phyloP scores from a whole-genome alignment of 2,888 invertebrate species.

The Adineta ricciae region DNA sequence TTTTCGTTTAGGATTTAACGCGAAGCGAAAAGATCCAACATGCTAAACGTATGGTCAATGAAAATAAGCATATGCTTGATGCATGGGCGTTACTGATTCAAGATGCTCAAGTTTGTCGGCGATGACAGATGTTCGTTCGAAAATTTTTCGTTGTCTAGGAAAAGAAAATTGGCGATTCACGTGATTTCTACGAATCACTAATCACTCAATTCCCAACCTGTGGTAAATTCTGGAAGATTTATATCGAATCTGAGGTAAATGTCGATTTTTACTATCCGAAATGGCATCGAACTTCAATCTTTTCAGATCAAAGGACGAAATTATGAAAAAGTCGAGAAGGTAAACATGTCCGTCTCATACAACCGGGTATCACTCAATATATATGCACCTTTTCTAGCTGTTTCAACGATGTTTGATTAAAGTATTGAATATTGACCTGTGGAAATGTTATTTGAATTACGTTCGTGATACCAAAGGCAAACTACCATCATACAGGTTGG shows the following conservation, averaged over 20 bases:
- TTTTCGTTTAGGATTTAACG: background rate
- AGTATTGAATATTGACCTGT: constrained; percentile 94
- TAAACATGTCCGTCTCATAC: too few relatives aligned
- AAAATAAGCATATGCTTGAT: constrained; percentile 23
- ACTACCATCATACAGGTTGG: constrained; percentile 32
- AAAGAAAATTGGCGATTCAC: constrained; percentile 64
- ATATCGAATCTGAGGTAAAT: constrained; percentile 84
- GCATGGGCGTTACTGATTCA: constrained; percentile 27
- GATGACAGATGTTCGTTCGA: constrained; percentile 28
- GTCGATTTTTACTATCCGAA: constrained; percentile 34
- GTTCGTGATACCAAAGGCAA: constrained; percentile 73
- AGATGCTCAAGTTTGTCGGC: constrained; percentile 24
- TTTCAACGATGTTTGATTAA: constrained; percentile 95
- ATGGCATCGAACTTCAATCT: background rate
- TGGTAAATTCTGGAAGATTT: constrained; percentile 95
- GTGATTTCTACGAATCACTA: constrained; percentile 83
- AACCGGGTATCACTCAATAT: too few relatives aligned
- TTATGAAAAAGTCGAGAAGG: constrained; percentile 97
- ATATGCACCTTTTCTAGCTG: too few relatives aligned
- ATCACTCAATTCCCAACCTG: constrained; percentile 86
- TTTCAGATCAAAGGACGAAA: constrained; percentile 87
- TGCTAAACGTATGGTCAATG: background rate
- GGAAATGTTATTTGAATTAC: constrained; percentile 92
- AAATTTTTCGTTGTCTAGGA: constrained; percentile 41
- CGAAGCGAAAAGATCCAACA: constrained; percentile 14